These are phyloP conservation scores for Ptychochromis oligacanthus DNA, from an alignment of 2,113 vertebrate species.

Conservation along the genomic window DNA sequence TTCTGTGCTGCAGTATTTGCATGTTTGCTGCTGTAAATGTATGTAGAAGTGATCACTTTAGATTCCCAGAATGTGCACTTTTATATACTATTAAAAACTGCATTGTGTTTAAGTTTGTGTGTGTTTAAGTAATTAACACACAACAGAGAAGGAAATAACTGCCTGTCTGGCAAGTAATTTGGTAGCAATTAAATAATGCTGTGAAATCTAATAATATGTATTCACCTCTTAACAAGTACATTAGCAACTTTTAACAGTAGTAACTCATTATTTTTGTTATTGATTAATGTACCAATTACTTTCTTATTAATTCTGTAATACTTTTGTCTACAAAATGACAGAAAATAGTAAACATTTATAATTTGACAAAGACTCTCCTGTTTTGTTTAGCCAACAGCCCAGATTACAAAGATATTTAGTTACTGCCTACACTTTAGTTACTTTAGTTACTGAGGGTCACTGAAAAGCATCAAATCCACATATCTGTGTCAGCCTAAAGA, in stretches of 20 bases:
- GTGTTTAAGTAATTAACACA: background rate
- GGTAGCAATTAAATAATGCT: background rate
- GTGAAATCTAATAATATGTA: background rate
- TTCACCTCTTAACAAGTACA: background rate
- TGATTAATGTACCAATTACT: background rate
- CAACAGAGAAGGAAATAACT: background rate
- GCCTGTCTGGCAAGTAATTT: background rate
- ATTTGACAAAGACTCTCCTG: background rate
- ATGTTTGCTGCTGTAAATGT: background rate
- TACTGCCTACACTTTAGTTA: background rate
- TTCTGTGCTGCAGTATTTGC: background rate
- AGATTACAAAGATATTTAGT: background rate
- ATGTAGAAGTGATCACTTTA: background rate
- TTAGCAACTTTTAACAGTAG: background rate
- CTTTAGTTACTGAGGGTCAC: background rate
- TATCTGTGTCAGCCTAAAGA: no score
- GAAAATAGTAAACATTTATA: background rate
- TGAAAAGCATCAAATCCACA: background rate
- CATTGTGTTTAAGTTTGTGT: background rate
- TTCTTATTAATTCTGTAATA: background rate
- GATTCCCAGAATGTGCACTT: background rate
- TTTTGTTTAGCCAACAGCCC: background rate
- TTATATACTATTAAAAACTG: background rate
- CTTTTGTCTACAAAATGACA: no score
- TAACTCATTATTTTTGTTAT: background rate